Base-by-base conservation (phyloP, 2,113 vertebrate genomes). In the Brachionichthys hirsutus region DNA sequence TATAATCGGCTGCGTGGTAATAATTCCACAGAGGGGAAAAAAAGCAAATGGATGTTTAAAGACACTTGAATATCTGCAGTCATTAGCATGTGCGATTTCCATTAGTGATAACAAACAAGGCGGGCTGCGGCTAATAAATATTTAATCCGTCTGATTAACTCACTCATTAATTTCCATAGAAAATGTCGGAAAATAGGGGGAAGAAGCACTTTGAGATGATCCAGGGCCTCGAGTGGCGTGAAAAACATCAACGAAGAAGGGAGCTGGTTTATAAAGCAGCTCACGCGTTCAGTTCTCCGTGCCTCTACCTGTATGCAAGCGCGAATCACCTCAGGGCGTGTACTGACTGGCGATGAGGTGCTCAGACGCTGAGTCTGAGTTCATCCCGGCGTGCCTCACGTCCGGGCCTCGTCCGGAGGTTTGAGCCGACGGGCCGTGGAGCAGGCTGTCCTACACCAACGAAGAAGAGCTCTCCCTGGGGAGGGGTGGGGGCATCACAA, bases 341-440 rank as follows among this genome's bases (percentile, higher is more conserved):
- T 18, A 24, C 14, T 73, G 67, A 58, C 74, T 72, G 38, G 9
- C 38, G 20, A 49, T 50, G 66, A 44, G 56, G 34, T 47, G 9
- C 70, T 75, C 34, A 22, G 53, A 59, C 38, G 62, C 16, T 12
- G 55, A 75, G 57, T 62, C 67, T 41, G 67, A 44, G 68, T 59
- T 70, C 74, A 66, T 81, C 70, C 78, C 78, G 70, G 75, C 73
- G 78, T 12, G 15, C 70, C 58, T 73, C 20, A 17, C 61, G 70
- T 36, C 34, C 67, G 66, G 65, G 36, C 38, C 36, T 68, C 56
- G 46, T 74, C 79, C 75, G 81, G 67, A 47, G 66, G 70, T 53
- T 54, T 75, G 46, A 77, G 70, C 56, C 22, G n/a, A 58, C 19
- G 46, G 59, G 44, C 44, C 56, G 40, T 40, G 12, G 48, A 62